Evolutionary conservation across 2,797 vertebrate species (phyloP).

Genomic region (Danio aesculapii): DNA sequence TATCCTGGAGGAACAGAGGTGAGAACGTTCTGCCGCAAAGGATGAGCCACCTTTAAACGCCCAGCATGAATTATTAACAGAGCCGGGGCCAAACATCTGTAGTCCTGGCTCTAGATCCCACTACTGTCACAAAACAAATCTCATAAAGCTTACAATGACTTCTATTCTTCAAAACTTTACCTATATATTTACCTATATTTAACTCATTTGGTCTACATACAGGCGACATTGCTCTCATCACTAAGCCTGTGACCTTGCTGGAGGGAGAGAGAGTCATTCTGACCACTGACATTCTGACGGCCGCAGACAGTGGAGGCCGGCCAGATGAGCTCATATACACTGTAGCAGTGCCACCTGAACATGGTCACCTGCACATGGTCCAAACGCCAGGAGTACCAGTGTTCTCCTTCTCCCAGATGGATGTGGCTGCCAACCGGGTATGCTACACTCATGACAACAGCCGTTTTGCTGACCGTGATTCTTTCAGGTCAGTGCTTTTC

Average conservation of each 20-base stretch:
- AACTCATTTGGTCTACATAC: slow-evolving; percentile 32
- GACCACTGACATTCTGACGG: slow-evolving; percentile 91
- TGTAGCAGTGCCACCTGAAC: slow-evolving; percentile 84
- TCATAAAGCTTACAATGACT: slow-evolving; percentile 15
- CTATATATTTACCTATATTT: not conserved
- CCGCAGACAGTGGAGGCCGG: slow-evolving; percentile 86
- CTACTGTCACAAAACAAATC: slow-evolving; percentile 38
- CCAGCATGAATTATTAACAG: slow-evolving; percentile 75
- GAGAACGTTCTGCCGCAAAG: slow-evolving; percentile 64
- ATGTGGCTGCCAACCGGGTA: slow-evolving; percentile 87
- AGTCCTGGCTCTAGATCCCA: slow-evolving; percentile 50
- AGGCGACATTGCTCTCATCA: slow-evolving; percentile 88
- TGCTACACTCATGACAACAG: slow-evolving; percentile 87
- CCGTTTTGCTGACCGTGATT: slow-evolving; percentile 74
- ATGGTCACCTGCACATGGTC: slow-evolving; percentile 89
- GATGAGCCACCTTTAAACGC: slow-evolving; percentile 62
- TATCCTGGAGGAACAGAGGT: slow-evolving; percentile 74
- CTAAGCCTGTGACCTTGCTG: slow-evolving; percentile 85
- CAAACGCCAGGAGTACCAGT: slow-evolving; percentile 84
- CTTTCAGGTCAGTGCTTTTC: slow-evolving; percentile 82
- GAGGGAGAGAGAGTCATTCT: slow-evolving; percentile 93
- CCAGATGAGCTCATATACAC: slow-evolving; percentile 89
- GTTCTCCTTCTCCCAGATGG: slow-evolving; percentile 87
- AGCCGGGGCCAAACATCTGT: slow-evolving; percentile 71
- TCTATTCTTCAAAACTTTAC: not conserved